Base-by-base conservation (phyloP, 2,797 vertebrate genomes). In the Poecilia wingei region DNA sequence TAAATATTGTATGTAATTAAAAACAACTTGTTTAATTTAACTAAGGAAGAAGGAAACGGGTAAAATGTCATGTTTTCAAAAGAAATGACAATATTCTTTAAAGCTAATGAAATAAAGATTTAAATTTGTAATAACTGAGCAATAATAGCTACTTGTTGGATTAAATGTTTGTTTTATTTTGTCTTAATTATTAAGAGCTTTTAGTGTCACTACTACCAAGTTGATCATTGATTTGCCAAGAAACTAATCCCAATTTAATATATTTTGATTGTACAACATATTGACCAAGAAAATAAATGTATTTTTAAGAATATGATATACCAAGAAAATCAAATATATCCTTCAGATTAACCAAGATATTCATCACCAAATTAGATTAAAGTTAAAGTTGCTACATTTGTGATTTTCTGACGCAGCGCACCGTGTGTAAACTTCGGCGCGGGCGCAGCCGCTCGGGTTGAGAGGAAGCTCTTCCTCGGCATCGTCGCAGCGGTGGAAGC, bases 361-460 rank as follows among this genome's bases (percentile, higher is more conserved):
- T 33, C 2, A 18, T 7, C 12, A 31, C 22, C n/a, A 31, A 59
- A 59, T 31, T 28, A 61, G 5, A 61, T 61, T 31, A 13, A 49
- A 20, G 43, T 49, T 20, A 53, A 25, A 53, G 22, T 25, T 53
- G 51, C 51, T 25, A 53, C 51, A 53, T 25, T 25, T 25, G 25
- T 57, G 25, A 28, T 57, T 28, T n/a, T 57, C 25, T 59, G n/a
- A 57, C 3, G 0, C 10, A 12, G 25, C 47, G 66, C 85, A 98
- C 97, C 97, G 93, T 13, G 95, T 92, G 88, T 97, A 96, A 85
- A 97, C 84, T 90, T 98, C 97, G 0, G 96, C 93, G 0, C 97
- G 96, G 41, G 97, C 97, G 3, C 97, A 97, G 87, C 97, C 97
- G 0, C 94, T 96, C 0, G 96, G 96, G 84, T 98, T 98, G 49